phyloP scores from a whole-genome alignment of 2,113 vertebrate species.

The Rostratula benghalensis region DNA sequence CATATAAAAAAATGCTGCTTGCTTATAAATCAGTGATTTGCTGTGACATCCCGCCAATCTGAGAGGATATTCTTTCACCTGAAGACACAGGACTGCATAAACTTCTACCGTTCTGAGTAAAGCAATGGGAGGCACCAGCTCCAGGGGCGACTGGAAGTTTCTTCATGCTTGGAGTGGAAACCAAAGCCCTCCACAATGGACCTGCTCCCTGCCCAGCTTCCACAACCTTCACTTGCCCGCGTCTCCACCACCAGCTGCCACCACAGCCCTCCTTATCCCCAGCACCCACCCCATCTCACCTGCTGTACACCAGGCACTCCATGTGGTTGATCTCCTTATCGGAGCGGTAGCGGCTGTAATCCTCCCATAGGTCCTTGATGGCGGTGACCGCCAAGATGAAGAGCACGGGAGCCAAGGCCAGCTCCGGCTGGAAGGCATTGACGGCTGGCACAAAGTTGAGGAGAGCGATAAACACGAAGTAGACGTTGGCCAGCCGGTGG shows the following conservation, averaged over 20 bases:
- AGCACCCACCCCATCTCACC: constrained; percentile 68
- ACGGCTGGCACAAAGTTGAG: constrained; percentile 93
- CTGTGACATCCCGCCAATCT: neutral
- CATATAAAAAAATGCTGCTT: neutral
- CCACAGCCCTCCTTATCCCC: neutral
- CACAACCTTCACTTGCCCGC: fast-evolving
- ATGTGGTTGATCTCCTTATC: constrained; percentile 96
- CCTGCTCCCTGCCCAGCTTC: neutral
- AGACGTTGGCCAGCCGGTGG: constrained; percentile 94
- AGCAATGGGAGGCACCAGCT: neutral
- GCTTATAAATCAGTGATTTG: neutral
- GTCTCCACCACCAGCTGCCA: fast-evolving
- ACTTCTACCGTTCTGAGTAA: neutral
- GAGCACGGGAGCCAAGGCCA: constrained; percentile 91
- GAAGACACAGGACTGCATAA: neutral
- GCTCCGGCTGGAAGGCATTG: constrained; percentile 93
- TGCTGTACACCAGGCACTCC: constrained; percentile 93
- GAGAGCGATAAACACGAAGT: constrained; percentile 95
- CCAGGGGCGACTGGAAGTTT: neutral
- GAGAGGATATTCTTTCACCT: neutral
- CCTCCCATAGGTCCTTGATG: constrained; percentile 97
- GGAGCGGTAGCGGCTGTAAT: constrained; percentile 91
- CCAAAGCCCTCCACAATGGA: fast-evolving
- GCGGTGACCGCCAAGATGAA: constrained; percentile 96
- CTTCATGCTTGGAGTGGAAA: neutral